Evolutionary conservation across 2,113 vertebrate genomes (phyloP), one percentile per base, ranked within the genome.

Genomic region (Lonchura striata): DNA sequence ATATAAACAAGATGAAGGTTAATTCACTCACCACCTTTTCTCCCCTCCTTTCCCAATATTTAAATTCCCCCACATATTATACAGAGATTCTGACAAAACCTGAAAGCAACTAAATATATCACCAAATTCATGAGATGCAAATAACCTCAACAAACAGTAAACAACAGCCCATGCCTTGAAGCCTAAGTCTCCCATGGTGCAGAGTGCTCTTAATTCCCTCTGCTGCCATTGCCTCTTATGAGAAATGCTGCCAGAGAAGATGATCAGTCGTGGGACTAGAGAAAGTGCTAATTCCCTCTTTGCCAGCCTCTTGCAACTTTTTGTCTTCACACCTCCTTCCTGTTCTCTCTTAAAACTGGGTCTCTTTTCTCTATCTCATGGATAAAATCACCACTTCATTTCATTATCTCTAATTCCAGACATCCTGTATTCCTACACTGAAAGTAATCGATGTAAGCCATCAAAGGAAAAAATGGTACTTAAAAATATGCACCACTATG

Each of bases 71-170:
- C 30, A 59, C 28, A 60, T 46, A 81, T 79, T 44, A 77, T 27
- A 81, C 49, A 74, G 35, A 64, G 37, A 94, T 75, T 37, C 61
- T 78, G 74, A 89, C 72, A 96, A 81, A 85, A 68, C 31, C 28
- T 44, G 37, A 82, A 82, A 94, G 60, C 61, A 92, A n/a, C 57
- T 89, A 61, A 56, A 86, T 74, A 71, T 79, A 84, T 74, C 41
- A 57, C 44, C 68, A 64, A 57, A 86, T 91, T 90, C 15, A 89
- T 86, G 56, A 93, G 33, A 80, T 95, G 41, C 60, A 94, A 96
- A 92, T 88, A 56, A 56, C 24, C 33, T 81, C 68, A 68, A 66
- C 16, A 71, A 83, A 52, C 39, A 75, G n/a, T 57, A 81, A 93
- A 94, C 52, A 82, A n/a, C n/a, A 60, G 56, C 15, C 56, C 53